Evolutionary conservation across 1,140 invertebrate species (phyloP).

Genomic region (Diorhabda carinulata): DNA sequence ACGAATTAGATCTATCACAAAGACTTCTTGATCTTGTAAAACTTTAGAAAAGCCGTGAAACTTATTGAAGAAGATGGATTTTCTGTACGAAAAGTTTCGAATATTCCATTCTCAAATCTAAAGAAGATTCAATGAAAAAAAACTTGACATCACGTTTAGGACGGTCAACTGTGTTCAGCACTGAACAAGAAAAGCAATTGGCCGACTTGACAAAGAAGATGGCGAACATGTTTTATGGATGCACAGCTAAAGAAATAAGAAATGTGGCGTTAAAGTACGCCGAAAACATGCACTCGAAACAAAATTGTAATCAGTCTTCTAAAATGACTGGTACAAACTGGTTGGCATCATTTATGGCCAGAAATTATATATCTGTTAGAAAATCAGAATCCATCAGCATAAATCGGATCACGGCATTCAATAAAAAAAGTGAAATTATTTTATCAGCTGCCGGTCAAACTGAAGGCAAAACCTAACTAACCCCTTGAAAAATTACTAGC

Average conservation of each 20-base stretch:
- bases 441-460: conserved; percentile 36
- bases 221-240: conserved; percentile 28
- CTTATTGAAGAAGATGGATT: conserved; percentile 36
- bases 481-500: conserved; percentile 17
- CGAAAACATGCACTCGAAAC: conserved; percentile 34
- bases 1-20: conserved; percentile 38
- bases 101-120: conserved; percentile 39
- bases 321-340: conserved; percentile 28
- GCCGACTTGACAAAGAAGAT: conserved; percentile 21
- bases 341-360: conserved; percentile 28
- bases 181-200: conserved; percentile 22
- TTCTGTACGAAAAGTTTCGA: conserved; percentile 43
- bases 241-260: conserved; percentile 19
- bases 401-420: conserved; percentile 31
- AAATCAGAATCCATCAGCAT: conserved; percentile 34
- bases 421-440: conserved; percentile 29
- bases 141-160: conserved; percentile 22
- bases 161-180: conserved; percentile 20
- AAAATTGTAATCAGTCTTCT: conserved; percentile 35
- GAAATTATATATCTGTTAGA: conserved; percentile 37
- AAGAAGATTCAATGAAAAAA: conserved; percentile 24
- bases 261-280: conserved; percentile 25
- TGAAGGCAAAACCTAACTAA: conserved; percentile 21
- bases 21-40: conserved; percentile 39
- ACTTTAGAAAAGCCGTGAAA: conserved; percentile 31